These are phyloP conservation scores for Bombus cullumanus DNA, from an alignment of 1,140 invertebrate species.

Conservation along the genomic window DNA sequence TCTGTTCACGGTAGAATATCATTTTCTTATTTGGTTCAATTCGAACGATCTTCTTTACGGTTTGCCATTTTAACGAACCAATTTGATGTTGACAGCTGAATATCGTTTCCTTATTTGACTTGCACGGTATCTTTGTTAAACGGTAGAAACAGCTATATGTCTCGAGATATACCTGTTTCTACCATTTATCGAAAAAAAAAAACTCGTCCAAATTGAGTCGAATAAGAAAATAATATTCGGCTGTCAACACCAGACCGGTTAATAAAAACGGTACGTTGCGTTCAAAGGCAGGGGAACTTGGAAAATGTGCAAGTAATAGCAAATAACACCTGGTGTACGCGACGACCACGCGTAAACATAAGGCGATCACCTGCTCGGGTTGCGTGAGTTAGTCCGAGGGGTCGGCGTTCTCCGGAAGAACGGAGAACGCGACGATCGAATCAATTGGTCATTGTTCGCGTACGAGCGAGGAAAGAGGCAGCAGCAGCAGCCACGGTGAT, in stretches of 20 bases:
- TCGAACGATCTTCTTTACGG: rapidly evolving
- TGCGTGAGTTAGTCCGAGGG: not conserved
- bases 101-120: too few relatives aligned
- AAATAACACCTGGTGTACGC: constrained; percentile 1
- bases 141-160: too few relatives aligned
- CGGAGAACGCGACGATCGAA: constrained; percentile 51
- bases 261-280: not conserved
- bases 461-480: constrained; percentile 38
- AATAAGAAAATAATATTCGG: not conserved
- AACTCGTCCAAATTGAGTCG: not conserved
- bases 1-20: not conserved
- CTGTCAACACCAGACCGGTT: not conserved
- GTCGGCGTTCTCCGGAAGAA: constrained; percentile 15
- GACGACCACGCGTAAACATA: too few relatives aligned
- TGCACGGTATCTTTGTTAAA: too few relatives aligned
- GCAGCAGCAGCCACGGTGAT: constrained; percentile 17
- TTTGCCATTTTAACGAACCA: too few relatives aligned
- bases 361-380: constrained; percentile 10
- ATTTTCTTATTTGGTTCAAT: not conserved
- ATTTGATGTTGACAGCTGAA: too few relatives aligned
- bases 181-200: too few relatives aligned
- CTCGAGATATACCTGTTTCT: too few relatives aligned
- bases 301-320: not conserved
- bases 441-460: constrained; percentile 53
- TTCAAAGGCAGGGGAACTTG: not conserved